Evolutionary conservation across 2,888 invertebrate genomes (phyloP).

Genomic region (Odontothrips loti): DNA sequence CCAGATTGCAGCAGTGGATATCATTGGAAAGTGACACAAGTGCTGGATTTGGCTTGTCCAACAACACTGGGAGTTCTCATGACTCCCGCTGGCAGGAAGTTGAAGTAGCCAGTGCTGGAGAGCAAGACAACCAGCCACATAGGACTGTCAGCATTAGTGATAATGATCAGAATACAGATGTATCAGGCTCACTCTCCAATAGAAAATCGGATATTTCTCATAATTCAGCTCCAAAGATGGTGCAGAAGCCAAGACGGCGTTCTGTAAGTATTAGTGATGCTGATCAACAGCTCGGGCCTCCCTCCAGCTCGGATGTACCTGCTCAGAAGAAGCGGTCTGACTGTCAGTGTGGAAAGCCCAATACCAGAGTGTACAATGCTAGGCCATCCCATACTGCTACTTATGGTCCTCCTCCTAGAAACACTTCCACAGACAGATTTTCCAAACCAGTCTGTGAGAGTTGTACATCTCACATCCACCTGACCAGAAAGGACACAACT

Average conservation of each 20-base stretch:
- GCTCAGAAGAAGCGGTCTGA: neutral
- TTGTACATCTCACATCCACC: neutral
- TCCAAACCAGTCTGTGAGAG: neutral
- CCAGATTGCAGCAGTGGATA: neutral
- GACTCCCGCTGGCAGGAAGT: conserved; percentile 6
- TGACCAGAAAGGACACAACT: neutral
- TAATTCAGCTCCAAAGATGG: neutral
- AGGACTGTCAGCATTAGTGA: conserved; percentile 17
- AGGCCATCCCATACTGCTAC: neutral
- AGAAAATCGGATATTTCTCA: neutral
- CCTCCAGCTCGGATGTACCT: neutral
- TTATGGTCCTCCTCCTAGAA: neutral
- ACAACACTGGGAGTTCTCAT: neutral
- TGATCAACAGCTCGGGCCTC: neutral
- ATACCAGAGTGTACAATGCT: neutral
- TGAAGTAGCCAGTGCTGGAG: neutral
- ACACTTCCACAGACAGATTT: neutral
- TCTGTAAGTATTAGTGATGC: conserved; percentile 9
- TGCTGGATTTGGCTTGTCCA: conserved; percentile 9
- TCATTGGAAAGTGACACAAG: neutral
- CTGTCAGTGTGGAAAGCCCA: neutral
- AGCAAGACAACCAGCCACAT: neutral
- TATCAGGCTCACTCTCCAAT: neutral
- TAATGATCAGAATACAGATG: neutral
- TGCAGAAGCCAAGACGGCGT: neutral